Base-by-base conservation (phyloP, 2,113 vertebrate species). In the Nothocercus nigrocapillus region DNA sequence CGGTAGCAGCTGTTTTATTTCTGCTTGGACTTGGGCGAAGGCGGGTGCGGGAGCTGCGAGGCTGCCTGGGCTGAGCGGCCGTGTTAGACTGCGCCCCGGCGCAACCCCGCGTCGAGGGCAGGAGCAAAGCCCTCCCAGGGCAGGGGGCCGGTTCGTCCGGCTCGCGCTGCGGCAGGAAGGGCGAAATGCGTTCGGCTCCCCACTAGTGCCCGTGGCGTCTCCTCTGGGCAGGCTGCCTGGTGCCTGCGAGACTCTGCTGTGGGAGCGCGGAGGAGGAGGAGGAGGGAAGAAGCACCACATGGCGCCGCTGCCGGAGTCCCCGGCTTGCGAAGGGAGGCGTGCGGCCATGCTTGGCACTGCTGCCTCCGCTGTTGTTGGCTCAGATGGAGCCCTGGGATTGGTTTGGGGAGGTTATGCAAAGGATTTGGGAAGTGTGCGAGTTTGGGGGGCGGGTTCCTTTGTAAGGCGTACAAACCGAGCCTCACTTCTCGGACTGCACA, bases 241-340 rank as follows among this genome's bases (percentile, higher is more conserved):
- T 67, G 42, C 30, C 34, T 40, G 12, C 32, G 47, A 20, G 78
- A 24, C 75, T 85, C n/a, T 69, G 63, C 6, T 49, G 56, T 70
- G 67, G 18, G 0, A 40, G 51, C 28, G 18, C 69, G 27, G 59
- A 30, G 32, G 34, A 3, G 2, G 13, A 90, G 8, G 5, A 74
- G 25, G 14, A 47, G 21, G 19, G 30, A 70, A n/a, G 11, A 22
- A 36, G 66, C 30, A 44, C 66, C 3, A 0, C 3, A 3, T 6
- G 28, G 54, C 45, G 49, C 64, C 0, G 0, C 54, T 85, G 32
- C 44, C 38, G 0, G 2, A 63, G 19, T 30, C 1, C 2, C 24
- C 7, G 11, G 2, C 58, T 66, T 72, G 34, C 2, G 25, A 51
- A 54, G 58, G n/a, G 28, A 64, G 67, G 22, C 47, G 32, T 2